These are phyloP conservation scores for Drosophila rellima DNA, from an alignment of 2,888 invertebrate genomes.

Conservation along the genomic window DNA sequence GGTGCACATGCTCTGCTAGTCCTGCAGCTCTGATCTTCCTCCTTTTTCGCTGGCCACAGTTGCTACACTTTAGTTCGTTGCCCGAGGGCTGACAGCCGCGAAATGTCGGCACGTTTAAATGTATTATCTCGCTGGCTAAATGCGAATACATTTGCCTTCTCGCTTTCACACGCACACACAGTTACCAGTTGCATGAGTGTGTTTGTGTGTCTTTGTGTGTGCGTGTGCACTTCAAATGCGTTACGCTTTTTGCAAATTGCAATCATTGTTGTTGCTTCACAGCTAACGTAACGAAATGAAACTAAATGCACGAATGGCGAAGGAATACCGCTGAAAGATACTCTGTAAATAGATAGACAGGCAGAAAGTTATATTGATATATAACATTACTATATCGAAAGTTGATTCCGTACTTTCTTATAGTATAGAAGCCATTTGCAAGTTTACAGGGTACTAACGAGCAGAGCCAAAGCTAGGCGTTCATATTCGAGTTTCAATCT, in stretches of 20 bases:
- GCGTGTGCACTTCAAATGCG: slow-evolving; percentile 56
- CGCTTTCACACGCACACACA: slow-evolving; percentile 1
- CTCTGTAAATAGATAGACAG: not conserved
- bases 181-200: slow-evolving; percentile 5
- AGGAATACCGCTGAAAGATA: not conserved
- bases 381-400: not conserved
- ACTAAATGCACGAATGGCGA: slow-evolving; percentile 21
- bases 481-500: slow-evolving; percentile 17
- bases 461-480: not conserved
- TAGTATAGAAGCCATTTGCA: too few species aligned
- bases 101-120: slow-evolving; percentile 66
- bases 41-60: slow-evolving; percentile 22
- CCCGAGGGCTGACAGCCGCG: slow-evolving; percentile 39
- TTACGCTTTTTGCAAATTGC: slow-evolving; percentile 69
- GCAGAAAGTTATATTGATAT: not conserved
- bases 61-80: slow-evolving; percentile 40
- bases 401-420: not conserved
- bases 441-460: slow-evolving; percentile 3
- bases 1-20: slow-evolving; percentile 10
- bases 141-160: slow-evolving; percentile 28
- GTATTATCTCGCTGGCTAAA: slow-evolving; percentile 60
- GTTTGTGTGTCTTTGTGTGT: slow-evolving; percentile 33
- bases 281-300: slow-evolving; percentile 39
- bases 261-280: slow-evolving; percentile 65
- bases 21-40: slow-evolving; percentile 10